Conservation (phyloP, 2,797 vertebrate species). For the Oreochromis mossambicus region DNA sequence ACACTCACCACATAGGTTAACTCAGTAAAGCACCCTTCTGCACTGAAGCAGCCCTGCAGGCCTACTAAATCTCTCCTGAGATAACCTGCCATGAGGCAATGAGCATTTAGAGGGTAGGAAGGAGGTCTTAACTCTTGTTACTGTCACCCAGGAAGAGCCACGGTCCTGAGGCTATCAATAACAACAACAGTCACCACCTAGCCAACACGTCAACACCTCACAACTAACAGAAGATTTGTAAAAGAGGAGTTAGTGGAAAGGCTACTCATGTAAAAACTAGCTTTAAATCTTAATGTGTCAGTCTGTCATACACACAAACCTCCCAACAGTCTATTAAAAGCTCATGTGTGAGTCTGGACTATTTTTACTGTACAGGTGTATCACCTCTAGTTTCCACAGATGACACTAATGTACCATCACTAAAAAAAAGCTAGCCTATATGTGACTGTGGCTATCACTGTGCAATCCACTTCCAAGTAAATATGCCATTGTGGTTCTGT, state of each 20-base stretch:
- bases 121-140: constrained; percentile 67
- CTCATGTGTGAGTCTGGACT: neutral
- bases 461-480: neutral
- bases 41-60: constrained; percentile 47
- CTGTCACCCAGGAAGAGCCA: constrained; percentile 70
- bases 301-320: neutral
- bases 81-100: constrained; percentile 73
- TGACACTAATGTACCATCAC: neutral
- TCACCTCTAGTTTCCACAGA: neutral
- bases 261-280: neutral
- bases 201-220: constrained; percentile 24
- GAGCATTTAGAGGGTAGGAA: constrained; percentile 73
- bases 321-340: constrained; percentile 8
- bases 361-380: neutral
- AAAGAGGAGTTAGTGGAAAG: neutral
- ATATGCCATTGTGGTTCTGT: neutral
- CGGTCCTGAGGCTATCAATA: constrained; percentile 55
- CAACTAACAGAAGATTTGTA: constrained; percentile 2
- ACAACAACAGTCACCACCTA: constrained; percentile 30
- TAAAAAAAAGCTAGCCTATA: neutral
- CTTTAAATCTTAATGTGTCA: constrained; percentile 19
- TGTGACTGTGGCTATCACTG: neutral
- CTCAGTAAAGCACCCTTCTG: constrained; percentile 23
- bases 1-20: constrained; percentile 57
- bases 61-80: constrained; percentile 63